Evolutionary conservation across 1,140 invertebrate genomes (phyloP).

Genomic region (Trichonephila clavata): DNA sequence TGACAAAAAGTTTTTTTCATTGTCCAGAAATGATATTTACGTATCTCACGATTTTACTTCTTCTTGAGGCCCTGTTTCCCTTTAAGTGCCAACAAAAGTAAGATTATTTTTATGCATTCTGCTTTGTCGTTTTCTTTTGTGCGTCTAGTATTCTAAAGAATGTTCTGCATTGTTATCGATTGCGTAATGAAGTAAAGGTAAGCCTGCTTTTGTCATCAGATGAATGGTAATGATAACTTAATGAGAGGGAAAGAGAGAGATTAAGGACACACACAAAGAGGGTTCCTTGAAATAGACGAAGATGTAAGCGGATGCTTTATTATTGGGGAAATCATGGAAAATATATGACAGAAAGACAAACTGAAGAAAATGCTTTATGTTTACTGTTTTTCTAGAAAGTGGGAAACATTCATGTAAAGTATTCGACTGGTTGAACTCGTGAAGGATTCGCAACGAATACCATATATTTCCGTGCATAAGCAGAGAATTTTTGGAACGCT

Average conservation of each 20-base stretch:
- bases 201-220: background rate
- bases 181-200: conserved; percentile 2
- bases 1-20: conserved; percentile 15
- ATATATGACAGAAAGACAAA: background rate
- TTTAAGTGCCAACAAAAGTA: background rate
- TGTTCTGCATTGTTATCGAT: background rate
- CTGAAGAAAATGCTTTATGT: background rate
- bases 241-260: background rate
- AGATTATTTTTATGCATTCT: background rate
- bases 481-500: too few species aligned
- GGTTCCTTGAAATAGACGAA: background rate
- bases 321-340: background rate
- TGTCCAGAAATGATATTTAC: conserved; percentile 16
- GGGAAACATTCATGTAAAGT: background rate
- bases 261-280: background rate
- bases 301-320: background rate
- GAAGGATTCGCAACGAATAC: too few species aligned
- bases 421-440: too few species aligned
- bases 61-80: background rate
- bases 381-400: background rate
- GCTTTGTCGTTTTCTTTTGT: background rate
- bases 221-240: conserved; percentile 33
- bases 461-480: too few species aligned
- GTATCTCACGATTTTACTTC: conserved; percentile 1
- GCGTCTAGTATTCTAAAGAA: background rate